Percentiles rank a stretch among this genome's conserved stretches.
Conservation (phyloP, 2,888 invertebrate genomes). For the Caenorhabditis panamensis region DNA sequence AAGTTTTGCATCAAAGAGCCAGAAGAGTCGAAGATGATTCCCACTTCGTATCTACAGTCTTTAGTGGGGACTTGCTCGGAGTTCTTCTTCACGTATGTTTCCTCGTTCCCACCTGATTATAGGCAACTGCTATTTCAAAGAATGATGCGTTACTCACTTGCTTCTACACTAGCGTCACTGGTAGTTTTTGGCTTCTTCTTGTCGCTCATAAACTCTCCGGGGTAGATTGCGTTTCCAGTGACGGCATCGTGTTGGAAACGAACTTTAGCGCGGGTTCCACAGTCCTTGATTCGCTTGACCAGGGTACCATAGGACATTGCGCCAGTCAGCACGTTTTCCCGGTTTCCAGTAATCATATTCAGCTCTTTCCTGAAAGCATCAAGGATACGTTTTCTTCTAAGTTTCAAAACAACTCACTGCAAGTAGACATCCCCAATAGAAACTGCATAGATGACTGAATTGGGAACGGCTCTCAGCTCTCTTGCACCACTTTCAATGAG, state of each 20-base stretch:
- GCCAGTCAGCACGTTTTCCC: conserved; percentile 42
- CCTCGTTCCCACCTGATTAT: conserved; percentile 1
- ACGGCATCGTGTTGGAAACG: background rate
- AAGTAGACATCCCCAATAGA: conserved; percentile 55
- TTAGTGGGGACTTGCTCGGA: conserved; percentile 24
- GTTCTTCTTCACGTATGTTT: conserved; percentile 16
- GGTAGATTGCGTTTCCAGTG: conserved; percentile 4
- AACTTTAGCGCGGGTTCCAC: conserved; percentile 21
- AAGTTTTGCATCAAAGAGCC: conserved; percentile 61
- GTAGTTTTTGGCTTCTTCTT: background rate
- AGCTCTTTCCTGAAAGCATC: conserved; percentile 59
- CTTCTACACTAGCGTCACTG: background rate
- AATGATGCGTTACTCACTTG: too few species aligned
- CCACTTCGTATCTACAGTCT: conserved; percentile 60
- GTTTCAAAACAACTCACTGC: background rate
- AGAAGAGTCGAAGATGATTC: conserved; percentile 66
- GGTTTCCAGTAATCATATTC: conserved; percentile 56
- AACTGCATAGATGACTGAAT: conserved; percentile 57
- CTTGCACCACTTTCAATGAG: conserved; percentile 54
- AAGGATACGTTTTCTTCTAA: too few species aligned
- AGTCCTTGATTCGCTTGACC: conserved; percentile 59
- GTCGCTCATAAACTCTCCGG: conserved; percentile 42
- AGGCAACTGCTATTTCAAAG: too few species aligned
- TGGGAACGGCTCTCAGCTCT: conserved; percentile 46
- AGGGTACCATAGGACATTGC: conserved; percentile 59